phyloP scores from a whole-genome alignment of 2,113 vertebrate species.

The Callaeas wilsoni region DNA sequence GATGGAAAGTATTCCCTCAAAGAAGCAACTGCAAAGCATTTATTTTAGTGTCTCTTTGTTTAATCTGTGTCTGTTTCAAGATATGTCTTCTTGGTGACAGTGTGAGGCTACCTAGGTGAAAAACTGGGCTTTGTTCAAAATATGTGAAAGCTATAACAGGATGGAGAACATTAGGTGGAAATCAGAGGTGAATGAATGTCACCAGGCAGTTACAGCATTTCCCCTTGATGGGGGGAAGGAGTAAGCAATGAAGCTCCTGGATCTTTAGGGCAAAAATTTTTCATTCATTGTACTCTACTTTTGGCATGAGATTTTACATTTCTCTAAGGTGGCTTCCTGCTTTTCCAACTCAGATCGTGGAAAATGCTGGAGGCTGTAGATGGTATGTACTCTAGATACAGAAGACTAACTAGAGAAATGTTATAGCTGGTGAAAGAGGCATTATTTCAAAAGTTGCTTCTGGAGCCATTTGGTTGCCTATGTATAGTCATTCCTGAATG shows the following conservation, averaged over 20 bases:
- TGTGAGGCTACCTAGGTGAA: neutral
- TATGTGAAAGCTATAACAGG: fast-evolving
- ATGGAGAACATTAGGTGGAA: neutral
- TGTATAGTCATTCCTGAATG: neutral
- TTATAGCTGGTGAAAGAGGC: neutral
- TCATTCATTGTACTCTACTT: neutral
- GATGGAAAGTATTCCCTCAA: neutral
- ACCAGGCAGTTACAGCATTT: neutral
- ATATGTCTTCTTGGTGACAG: neutral
- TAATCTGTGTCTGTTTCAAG: neutral
- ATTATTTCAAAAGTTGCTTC: neutral
- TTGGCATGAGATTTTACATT: neutral
- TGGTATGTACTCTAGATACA: neutral
- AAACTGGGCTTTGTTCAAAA: neutral
- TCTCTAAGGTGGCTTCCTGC: neutral
- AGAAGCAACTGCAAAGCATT: neutral
- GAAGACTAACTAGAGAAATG: neutral
- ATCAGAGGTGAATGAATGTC: neutral
- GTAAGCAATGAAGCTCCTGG: neutral
- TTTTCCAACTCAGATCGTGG: neutral
- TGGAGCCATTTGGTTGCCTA: neutral
- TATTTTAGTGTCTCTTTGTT: neutral
- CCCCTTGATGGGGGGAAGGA: neutral
- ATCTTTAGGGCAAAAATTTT: neutral
- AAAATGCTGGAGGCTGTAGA: neutral